These are phyloP conservation scores for Trichogramma evanescens DNA, from an alignment of 2,888 invertebrate species.

Conservation along the genomic window DNA sequence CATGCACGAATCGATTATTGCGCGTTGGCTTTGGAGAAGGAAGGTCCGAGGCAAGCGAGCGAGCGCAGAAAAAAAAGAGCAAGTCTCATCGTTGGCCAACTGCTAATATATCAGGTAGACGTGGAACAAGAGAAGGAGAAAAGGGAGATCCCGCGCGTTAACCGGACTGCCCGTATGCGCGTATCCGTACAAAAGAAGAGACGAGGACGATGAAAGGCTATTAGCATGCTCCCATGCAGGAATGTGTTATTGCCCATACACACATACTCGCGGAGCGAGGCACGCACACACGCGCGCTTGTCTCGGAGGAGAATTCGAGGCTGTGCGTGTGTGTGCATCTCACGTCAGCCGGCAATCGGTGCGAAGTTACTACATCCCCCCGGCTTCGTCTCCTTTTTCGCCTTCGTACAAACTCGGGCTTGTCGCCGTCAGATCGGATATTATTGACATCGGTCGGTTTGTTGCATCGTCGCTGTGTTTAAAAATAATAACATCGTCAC, in stretches of 20 bases:
- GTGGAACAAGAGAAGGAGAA: constrained; percentile 20
- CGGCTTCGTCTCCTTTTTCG: neutral
- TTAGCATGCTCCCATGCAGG: constrained; percentile 42
- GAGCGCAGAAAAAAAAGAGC: neutral
- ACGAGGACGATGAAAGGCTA: constrained; percentile 22
- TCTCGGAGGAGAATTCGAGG: too few species aligned
- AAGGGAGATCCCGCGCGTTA: constrained; percentile 1
- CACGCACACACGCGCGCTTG: too few species aligned
- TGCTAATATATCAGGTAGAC: constrained; percentile 18
- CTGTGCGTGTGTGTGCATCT: constrained; percentile 4
- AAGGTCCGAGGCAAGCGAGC: neutral
- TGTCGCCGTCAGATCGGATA: constrained; percentile 23
- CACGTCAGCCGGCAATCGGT: constrained; percentile 40
- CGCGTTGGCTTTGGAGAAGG: neutral
- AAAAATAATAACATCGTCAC: too few species aligned
- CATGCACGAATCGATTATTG: neutral
- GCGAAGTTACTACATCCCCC: constrained; percentile 32
- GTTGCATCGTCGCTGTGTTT: too few species aligned
- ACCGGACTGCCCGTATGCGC: too few species aligned
- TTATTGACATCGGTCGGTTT: constrained; percentile 24
- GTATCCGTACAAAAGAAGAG: neutral
- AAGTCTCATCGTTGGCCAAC: constrained; percentile 5
- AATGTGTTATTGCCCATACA: constrained; percentile 27
- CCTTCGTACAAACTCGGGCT: neutral
- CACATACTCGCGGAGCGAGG: too few species aligned